These are phyloP conservation scores for Tinamus guttatus DNA, from an alignment of 2,113 vertebrate genomes.

Conservation along the genomic window DNA sequence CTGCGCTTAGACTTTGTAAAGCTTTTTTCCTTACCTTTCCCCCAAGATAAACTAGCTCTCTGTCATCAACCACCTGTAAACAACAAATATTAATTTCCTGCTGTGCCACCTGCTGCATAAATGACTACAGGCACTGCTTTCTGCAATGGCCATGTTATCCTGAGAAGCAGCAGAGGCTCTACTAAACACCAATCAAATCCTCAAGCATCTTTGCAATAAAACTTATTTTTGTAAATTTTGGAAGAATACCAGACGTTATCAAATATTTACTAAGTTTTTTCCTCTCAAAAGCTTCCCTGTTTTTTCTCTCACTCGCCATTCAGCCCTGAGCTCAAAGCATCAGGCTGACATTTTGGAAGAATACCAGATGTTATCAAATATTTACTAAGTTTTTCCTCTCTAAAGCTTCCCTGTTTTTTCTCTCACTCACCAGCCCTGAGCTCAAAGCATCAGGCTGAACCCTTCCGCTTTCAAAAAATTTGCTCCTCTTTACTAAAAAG, in stretches of 20 bases:
- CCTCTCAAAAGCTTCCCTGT: neutral
- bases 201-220: neutral
- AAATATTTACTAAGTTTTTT: neutral
- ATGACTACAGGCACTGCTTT: neutral
- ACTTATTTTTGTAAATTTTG: no score
- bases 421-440: neutral
- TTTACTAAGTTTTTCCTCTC: neutral
- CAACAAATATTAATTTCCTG: neutral
- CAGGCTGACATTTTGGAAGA: neutral
- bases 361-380: neutral
- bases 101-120: neutral
- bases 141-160: no score
- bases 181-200: neutral
- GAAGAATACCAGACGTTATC: no score
- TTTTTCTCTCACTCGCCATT: neutral
- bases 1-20: neutral
- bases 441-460: neutral
- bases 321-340: neutral
- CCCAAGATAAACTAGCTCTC: neutral
- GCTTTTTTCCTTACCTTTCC: neutral
- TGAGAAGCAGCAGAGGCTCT: neutral
- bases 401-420: neutral
- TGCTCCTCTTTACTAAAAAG: neutral
- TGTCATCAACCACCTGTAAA: neutral
- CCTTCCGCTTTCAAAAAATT: neutral